Conservation (phyloP, 2,888 invertebrate genomes). For the Tribolium freemani region DNA sequence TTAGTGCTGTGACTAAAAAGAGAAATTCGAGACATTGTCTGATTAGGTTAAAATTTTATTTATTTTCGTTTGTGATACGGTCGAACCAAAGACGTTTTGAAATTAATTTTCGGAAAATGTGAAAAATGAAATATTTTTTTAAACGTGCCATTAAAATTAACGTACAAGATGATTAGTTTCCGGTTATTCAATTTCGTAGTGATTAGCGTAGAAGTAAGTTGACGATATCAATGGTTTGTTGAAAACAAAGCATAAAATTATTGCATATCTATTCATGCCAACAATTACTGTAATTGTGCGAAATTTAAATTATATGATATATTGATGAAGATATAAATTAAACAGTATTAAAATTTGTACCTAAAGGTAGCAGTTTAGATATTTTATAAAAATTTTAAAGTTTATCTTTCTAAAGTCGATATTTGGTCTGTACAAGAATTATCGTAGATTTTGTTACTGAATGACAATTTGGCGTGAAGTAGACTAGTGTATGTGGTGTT, state of each 20-base stretch:
- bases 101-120: slow-evolving; percentile 50
- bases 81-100: slow-evolving; percentile 66
- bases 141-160: slow-evolving; percentile 60
- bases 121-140: slow-evolving; percentile 57
- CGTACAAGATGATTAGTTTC: slow-evolving; percentile 46
- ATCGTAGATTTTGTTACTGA: slow-evolving; percentile 66
- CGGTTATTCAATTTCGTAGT: slow-evolving; percentile 51
- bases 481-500: slow-evolving; percentile 64
- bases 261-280: slow-evolving; percentile 67
- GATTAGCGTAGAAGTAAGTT: slow-evolving; percentile 52
- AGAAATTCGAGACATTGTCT: slow-evolving; percentile 62
- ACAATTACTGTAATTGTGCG: slow-evolving; percentile 60
- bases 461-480: slow-evolving; percentile 64
- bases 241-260: slow-evolving; percentile 53
- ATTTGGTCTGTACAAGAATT: slow-evolving; percentile 63
- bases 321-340: slow-evolving; percentile 61
- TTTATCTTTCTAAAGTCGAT: slow-evolving; percentile 65
- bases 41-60: slow-evolving; percentile 65
- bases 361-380: slow-evolving; percentile 68
- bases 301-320: slow-evolving; percentile 52
- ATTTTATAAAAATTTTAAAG: slow-evolving; percentile 67
- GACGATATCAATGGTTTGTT: slow-evolving; percentile 56
- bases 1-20: slow-evolving; percentile 68
- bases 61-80: slow-evolving; percentile 66
- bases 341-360: slow-evolving; percentile 69